Conservation (phyloP, 2,113 vertebrate genomes). For the Crotalus horridus region DNA sequence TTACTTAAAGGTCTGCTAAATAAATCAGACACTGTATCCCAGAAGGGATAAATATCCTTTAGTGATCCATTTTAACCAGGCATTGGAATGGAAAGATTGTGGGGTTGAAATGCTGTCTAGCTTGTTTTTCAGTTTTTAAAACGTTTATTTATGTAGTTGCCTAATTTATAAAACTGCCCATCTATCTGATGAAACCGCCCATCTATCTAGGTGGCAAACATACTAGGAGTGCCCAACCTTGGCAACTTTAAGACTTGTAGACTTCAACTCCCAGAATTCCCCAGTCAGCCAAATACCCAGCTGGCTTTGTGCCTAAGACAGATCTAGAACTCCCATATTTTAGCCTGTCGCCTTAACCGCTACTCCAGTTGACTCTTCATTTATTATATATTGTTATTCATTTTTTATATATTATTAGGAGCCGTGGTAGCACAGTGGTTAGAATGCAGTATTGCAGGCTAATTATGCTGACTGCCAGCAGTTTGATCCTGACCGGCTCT, state of each 20-base stretch:
- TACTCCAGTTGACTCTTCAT: background rate
- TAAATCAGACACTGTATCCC: constrained; percentile 27
- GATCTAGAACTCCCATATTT: background rate
- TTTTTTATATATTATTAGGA: background rate
- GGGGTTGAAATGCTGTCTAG: background rate
- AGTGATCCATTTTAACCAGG: rapidly evolving
- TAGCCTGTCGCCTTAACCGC: background rate
- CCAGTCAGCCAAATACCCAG: background rate
- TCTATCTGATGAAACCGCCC: background rate
- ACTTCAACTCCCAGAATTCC: background rate
- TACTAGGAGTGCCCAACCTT: background rate
- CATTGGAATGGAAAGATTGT: rapidly evolving
- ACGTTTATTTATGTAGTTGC: background rate
- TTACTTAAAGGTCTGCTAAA: constrained; percentile 2
- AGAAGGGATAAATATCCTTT: rapidly evolving
- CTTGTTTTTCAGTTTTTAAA: background rate
- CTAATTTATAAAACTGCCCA: background rate
- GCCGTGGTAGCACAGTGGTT: too few species aligned
- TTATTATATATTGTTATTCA: background rate
- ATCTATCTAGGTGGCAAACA: background rate
- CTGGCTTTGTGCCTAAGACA: background rate
- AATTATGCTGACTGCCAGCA: too few species aligned
- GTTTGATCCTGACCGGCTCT: too few species aligned
- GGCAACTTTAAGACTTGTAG: background rate
- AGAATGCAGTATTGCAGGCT: too few species aligned